These are phyloP conservation scores for Drosophila serrata DNA, from an alignment of 1,140 invertebrate genomes.

Conservation along the genomic window DNA sequence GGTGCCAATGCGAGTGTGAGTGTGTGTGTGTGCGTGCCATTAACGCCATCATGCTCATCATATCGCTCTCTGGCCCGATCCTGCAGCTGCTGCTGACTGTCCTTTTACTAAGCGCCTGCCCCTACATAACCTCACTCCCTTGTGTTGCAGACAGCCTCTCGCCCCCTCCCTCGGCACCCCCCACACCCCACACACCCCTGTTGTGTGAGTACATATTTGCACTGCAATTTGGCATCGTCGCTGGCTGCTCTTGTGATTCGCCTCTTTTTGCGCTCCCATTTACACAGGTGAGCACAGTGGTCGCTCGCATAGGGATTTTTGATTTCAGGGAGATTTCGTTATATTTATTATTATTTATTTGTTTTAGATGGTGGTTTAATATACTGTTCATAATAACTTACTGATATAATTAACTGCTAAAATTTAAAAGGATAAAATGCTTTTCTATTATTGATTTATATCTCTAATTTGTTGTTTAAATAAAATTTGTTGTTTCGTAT, in stretches of 20 bases:
- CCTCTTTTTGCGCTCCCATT: conserved; percentile 83
- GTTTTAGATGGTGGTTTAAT: too few relatives aligned
- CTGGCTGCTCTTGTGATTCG: conserved; percentile 77
- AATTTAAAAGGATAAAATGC: too few relatives aligned
- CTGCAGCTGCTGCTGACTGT: conserved; percentile 61
- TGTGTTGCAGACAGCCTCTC: neutral
- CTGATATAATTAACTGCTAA: neutral
- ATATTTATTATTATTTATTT: neutral
- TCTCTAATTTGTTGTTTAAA: too few relatives aligned
- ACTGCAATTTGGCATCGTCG: conserved; percentile 80
- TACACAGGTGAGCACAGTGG: conserved; percentile 73
- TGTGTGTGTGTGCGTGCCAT: conserved; percentile 41
- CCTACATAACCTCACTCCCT: conserved; percentile 50
- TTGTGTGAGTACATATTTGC: conserved; percentile 77
- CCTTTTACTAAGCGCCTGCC: conserved; percentile 75
- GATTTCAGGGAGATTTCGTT: too few relatives aligned
- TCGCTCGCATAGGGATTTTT: conserved; percentile 5
- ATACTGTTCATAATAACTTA: neutral
- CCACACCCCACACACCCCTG: conserved; percentile 1
- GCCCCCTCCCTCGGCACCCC: neutral
- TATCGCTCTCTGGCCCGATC: conserved; percentile 31
- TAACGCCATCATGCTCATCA: conserved; percentile 69
- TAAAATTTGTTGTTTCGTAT: too few relatives aligned
- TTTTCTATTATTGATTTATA: neutral
- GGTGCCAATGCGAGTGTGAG: conserved; percentile 9